Base-by-base conservation (phyloP, 2,888 invertebrate species). In the Anthophora plumipes region DNA sequence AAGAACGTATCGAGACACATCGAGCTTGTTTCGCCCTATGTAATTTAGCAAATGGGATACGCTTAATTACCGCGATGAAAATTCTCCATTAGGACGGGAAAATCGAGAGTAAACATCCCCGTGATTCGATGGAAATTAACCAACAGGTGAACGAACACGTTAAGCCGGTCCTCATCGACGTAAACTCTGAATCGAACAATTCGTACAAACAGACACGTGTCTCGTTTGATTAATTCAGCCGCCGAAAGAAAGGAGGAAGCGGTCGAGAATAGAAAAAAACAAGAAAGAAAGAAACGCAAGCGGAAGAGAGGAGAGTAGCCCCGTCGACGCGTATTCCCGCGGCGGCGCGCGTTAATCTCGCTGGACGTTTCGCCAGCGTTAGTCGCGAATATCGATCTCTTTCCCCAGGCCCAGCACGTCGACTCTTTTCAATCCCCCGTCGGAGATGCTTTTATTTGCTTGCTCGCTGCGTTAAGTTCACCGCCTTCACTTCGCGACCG, bases 51-150 rank as follows among this genome's bases (percentile, higher is more conserved):
- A 79, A 79, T 67, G 80, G 61, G 70, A 61, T 60, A 67, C 67
- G 55, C 52, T 80, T 80, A 80, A 82, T 82, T 75, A 80, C 55
- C 66, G 46, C 52, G 74, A 81, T 69, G 75, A 74, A 80, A 74
- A 70, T 66, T 67, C 66, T 60, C 70, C 70, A 60, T 74, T 73
- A 52, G 50, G 64, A 12, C 39, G 61, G n/a, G 50, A 55, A n/a
- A 61, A 82, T 80, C 81, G 70, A 48, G 70, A 48, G 67, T 71
- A 79, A 81, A 80, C 80, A 80, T 52, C 39, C 8, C 54, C 14
- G 70, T 12, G 74, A 68, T 74, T 80, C 74, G 67, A 70, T 80
- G 74, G 61, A 81, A 80, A 71, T 80, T 59, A 80, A 57, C 74
- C 80, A 74, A 81, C 66, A 75, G 70, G 80, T 74, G 70, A 74